A percentile compares a stretch with the other conserved stretches of the same genome.
Evolutionary conservation across 2,113 vertebrate species (phyloP).

Genomic region (Chloebia gouldiae): DNA sequence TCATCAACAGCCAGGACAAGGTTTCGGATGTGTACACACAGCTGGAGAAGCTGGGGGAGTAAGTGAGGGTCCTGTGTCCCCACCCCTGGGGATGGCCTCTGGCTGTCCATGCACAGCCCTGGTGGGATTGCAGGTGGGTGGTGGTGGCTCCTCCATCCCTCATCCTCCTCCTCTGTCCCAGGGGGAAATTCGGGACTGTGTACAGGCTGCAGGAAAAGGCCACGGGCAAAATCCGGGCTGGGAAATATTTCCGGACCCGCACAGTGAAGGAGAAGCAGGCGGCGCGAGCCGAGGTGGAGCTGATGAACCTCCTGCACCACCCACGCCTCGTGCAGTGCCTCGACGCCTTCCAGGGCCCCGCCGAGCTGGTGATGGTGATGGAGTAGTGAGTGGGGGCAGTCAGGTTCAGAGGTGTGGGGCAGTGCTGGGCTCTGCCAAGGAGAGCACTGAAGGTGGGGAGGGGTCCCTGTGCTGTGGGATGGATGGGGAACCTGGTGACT

Average conservation of each 20-base stretch:
- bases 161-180: not conserved
- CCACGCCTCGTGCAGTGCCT: slow-evolving; percentile 82
- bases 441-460: not conserved
- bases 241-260: slow-evolving; percentile 80
- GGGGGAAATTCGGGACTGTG: slow-evolving; percentile 84
- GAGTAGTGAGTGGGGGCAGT: slow-evolving; percentile 79
- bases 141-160: not conserved
- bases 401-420: not conserved
- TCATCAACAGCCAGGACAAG: slow-evolving; percentile 71
- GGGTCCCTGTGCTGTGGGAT: not conserved
- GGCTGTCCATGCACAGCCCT: fast-evolving
- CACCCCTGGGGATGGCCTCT: fast-evolving
- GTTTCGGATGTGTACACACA: slow-evolving; percentile 74
- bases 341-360: slow-evolving; percentile 75
- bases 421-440: not conserved
- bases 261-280: slow-evolving; percentile 69
- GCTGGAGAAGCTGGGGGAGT: slow-evolving; percentile 85
- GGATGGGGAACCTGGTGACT: not conserved
- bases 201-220: slow-evolving; percentile 79
- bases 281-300: slow-evolving; percentile 76
- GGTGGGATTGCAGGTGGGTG: not conserved
- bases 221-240: slow-evolving; percentile 74
- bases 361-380: slow-evolving; percentile 82
- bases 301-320: slow-evolving; percentile 86
- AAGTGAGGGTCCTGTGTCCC: not conserved